A percentile compares a stretch with the other conserved stretches of the same genome.
Evolutionary conservation across 2,113 vertebrate genomes (phyloP).

Genomic region (Hemicordylus capensis): DNA sequence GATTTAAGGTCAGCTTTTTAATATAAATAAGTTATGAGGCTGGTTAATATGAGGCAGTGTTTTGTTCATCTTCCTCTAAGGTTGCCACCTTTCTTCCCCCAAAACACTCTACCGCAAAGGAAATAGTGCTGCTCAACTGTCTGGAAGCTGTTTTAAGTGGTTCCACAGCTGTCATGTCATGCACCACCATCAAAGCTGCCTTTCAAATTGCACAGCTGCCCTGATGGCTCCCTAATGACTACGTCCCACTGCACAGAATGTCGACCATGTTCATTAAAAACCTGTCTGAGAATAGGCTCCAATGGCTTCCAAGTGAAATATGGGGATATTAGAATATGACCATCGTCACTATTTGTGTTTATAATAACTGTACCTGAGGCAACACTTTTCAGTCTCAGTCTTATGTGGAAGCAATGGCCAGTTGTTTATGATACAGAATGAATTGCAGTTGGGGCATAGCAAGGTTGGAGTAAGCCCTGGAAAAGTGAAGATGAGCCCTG

Average conservation of each 20-base stretch:
- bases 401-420: neutral
- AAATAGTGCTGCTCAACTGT: neutral
- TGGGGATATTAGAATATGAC: neutral
- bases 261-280: neutral
- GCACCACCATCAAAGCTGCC: no score
- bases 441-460: no score
- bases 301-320: neutral
- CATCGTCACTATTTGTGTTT: neutral
- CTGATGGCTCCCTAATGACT: no score
- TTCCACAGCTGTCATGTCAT: no score
- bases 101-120: neutral
- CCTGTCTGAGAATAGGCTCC: neutral
- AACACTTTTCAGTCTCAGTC: no score
- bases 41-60: conserved; percentile 17
- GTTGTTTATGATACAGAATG: no score
- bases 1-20: conserved; percentile 39
- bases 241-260: no score
- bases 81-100: neutral
- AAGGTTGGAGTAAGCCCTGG: no score
- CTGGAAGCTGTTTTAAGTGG: neutral
- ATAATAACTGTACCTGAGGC: neutral
- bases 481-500: no score
- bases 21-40: conserved; percentile 37
- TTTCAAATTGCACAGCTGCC: no score
- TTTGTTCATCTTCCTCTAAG: conserved; percentile 19